A percentile compares a stretch with the other conserved stretches of the same genome.
Evolutionary conservation across 2,113 vertebrate genomes (phyloP).

Genomic region (Ophiodon elongatus): DNA sequence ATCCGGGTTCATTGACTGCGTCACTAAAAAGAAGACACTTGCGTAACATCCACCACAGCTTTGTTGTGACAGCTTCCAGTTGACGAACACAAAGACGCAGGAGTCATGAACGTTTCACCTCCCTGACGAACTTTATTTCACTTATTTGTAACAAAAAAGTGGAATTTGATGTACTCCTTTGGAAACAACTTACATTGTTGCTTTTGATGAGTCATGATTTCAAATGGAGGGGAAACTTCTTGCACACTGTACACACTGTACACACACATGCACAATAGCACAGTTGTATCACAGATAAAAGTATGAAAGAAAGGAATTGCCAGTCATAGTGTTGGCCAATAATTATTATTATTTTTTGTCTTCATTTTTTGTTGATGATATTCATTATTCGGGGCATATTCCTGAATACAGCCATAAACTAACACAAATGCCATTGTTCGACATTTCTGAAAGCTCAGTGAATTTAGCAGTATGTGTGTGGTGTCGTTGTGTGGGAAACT

Average conservation of each 20-base stretch:
- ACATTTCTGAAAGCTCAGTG: background rate
- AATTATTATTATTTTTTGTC: background rate
- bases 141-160: background rate
- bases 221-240: background rate
- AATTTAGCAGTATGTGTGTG: background rate
- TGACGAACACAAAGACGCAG: slow-evolving; percentile 20
- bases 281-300: background rate
- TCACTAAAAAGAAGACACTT: slow-evolving; percentile 20
- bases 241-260: background rate
- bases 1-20: slow-evolving; percentile 13
- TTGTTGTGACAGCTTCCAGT: slow-evolving; percentile 61
- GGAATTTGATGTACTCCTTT: background rate
- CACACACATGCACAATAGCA: background rate
- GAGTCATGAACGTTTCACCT: slow-evolving; percentile 13
- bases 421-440: background rate
- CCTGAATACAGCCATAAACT: background rate
- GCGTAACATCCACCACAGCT: slow-evolving; percentile 19
- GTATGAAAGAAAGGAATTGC: background rate
- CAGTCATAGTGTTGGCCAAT: background rate
- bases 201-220: background rate
- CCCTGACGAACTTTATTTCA: background rate
- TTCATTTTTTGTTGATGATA: background rate
- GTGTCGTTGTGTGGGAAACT: slow-evolving; percentile 35
- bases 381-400: background rate
- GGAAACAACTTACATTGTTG: background rate